These are phyloP conservation scores for Ailuropoda melanoleuca DNA, from an alignment of 2,113 vertebrate species.

Conservation along the genomic window DNA sequence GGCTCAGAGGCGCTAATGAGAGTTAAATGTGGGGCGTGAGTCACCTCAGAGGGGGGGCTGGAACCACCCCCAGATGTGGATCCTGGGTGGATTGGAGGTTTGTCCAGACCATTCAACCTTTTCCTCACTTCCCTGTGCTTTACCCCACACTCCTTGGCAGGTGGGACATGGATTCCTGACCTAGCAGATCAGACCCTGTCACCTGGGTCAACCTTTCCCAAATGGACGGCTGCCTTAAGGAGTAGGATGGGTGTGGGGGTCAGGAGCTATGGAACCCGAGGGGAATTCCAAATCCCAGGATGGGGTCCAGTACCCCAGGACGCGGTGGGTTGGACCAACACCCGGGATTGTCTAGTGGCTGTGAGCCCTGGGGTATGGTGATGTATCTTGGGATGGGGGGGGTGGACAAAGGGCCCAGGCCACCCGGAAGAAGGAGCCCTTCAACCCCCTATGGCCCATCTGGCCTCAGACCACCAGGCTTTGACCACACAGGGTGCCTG, in stretches of 20 bases:
- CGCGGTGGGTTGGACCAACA: not conserved
- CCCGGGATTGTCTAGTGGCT: not conserved
- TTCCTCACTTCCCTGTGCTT: not conserved
- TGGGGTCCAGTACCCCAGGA: not conserved
- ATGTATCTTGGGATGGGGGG: not conserved
- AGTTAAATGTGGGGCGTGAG: conserved; percentile 77
- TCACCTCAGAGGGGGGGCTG: conserved; percentile 45
- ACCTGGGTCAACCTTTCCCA: not conserved
- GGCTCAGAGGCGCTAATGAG: conserved; percentile 73
- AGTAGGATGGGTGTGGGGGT: not conserved
- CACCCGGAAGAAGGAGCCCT: conserved; percentile 61
- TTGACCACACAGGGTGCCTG: conserved; percentile 71
- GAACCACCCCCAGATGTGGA: conserved; percentile 71
- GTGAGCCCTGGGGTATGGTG: not conserved
- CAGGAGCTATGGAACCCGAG: not conserved
- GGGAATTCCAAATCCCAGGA: not conserved
- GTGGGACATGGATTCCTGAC: not conserved
- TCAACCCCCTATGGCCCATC: conserved; percentile 83
- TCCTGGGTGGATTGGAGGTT: conserved; percentile 31
- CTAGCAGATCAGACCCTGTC: not conserved
- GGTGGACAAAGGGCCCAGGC: conserved; percentile 66
- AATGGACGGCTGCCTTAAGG: not conserved
- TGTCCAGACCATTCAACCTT: not conserved
- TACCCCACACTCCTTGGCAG: not conserved
- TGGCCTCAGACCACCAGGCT: conserved; percentile 80